Percentiles rank a stretch among this genome's conserved stretches.
Evolutionary conservation across 2,113 vertebrate species (phyloP).

Genomic region (Chlorodrepanis virens): DNA sequence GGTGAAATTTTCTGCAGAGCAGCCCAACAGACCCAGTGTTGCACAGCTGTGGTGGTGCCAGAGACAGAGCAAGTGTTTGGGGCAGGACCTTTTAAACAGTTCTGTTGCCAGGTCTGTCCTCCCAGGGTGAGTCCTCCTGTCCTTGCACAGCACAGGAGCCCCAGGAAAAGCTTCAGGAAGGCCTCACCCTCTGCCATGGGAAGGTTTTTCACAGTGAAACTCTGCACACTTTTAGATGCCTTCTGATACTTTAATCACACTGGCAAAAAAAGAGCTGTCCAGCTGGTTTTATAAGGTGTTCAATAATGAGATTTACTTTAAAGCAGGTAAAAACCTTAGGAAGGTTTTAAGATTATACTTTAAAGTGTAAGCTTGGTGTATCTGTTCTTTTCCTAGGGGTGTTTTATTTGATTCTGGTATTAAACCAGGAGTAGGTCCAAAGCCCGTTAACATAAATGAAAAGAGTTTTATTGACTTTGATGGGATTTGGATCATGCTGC

Average conservation of each 20-base stretch:
- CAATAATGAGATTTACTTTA: conserved; percentile 11
- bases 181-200: neutral
- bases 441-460: conserved; percentile 42
- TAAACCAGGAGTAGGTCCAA: conserved; percentile 39
- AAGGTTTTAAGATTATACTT: conserved; percentile 20
- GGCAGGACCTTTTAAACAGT: neutral
- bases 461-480: conserved; percentile 61
- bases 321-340: neutral
- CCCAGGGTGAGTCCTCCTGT: neutral
- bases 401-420: conserved; percentile 46
- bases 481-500: conserved; percentile 41
- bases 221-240: neutral
- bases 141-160: neutral
- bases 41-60: neutral
- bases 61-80: neutral
- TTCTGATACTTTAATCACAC: neutral
- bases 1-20: neutral
- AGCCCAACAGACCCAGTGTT: neutral
- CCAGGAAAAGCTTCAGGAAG: neutral
- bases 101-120: neutral
- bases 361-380: neutral
- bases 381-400: neutral
- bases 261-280: neutral
- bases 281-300: neutral
- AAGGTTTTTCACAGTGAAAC: neutral